A percentile compares a stretch with the other conserved stretches of the same genome.
Evolutionary conservation across 2,888 invertebrate species (phyloP).

Genomic region (Eupithecia insigniata): DNA sequence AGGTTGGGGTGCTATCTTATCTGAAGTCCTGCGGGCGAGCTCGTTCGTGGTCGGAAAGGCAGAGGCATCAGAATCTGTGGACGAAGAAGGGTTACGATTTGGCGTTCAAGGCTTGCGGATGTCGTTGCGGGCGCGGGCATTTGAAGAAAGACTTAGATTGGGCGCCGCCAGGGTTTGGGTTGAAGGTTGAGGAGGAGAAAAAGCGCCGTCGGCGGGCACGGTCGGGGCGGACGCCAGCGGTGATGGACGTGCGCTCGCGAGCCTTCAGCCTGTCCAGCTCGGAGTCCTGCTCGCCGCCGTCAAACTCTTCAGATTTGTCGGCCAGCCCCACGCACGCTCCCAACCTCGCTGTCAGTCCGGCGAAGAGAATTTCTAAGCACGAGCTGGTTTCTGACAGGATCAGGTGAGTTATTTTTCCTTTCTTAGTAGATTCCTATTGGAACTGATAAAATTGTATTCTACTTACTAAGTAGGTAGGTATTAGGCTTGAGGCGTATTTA

Average conservation of each 20-base stretch:
- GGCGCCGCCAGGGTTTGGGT: constrained; percentile 88
- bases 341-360: constrained; percentile 77
- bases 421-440: not conserved
- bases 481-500: too few relatives aligned
- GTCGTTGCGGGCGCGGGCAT: constrained; percentile 96
- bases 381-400: constrained; percentile 91
- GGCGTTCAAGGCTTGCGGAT: constrained; percentile 97
- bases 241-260: constrained; percentile 84
- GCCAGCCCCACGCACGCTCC: constrained; percentile 88
- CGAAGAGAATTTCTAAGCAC: constrained; percentile 90
- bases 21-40: constrained; percentile 96
- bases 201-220: constrained; percentile 74
- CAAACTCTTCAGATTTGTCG: constrained; percentile 90
- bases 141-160: constrained; percentile 97
- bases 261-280: constrained; percentile 91
- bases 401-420: constrained; percentile 85
- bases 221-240: constrained; percentile 69
- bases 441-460: not conserved
- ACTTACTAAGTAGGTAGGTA: not conserved
- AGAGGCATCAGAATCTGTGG: constrained; percentile 97
- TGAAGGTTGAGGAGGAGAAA: constrained; percentile 78
- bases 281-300: constrained; percentile 92
- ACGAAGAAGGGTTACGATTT: constrained; percentile 98
- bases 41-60: constrained; percentile 97
- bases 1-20: constrained; percentile 93